Evolutionary conservation across 64 coral and sea anemone species (phyloP).

Genomic region (Orbicella faveolata): DNA sequence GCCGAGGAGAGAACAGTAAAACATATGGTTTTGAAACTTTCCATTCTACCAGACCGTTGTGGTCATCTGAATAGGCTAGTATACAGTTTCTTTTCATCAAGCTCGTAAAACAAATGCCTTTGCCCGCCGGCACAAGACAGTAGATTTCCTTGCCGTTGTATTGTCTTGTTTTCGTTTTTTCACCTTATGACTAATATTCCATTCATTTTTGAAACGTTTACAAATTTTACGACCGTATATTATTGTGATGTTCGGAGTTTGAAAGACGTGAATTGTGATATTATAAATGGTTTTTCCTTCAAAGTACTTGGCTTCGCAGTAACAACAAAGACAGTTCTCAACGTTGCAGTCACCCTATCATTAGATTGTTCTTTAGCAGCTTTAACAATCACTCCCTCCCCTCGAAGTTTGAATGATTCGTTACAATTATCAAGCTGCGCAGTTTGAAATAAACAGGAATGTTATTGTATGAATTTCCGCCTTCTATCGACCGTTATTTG

Average conservation of each 20-base stretch:
- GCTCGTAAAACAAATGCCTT: too few relatives aligned
- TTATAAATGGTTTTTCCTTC: neutral
- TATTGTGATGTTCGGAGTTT: neutral
- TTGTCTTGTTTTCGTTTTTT: neutral
- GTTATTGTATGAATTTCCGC: neutral
- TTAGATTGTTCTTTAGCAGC: neutral
- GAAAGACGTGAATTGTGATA: neutral
- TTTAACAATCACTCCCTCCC: neutral
- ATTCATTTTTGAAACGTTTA: neutral
- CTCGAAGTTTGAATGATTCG: neutral
- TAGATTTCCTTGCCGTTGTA: neutral
- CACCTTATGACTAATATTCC: neutral
- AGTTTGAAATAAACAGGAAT: conserved; percentile 6
- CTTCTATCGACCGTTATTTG: neutral
- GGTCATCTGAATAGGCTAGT: too few relatives aligned
- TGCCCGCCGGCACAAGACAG: neutral
- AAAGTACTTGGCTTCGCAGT: neutral
- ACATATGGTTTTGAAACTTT: too few relatives aligned
- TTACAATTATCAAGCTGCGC: neutral
- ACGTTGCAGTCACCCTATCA: neutral
- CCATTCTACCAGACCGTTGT: too few relatives aligned
- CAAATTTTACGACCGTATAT: neutral
- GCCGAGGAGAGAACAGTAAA: neutral
- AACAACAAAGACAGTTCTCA: neutral
- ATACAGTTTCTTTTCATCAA: too few relatives aligned